Evolutionary conservation across 2,113 vertebrate species (phyloP).

Genomic region (Sinocyclocheilus maitianheensis): DNA sequence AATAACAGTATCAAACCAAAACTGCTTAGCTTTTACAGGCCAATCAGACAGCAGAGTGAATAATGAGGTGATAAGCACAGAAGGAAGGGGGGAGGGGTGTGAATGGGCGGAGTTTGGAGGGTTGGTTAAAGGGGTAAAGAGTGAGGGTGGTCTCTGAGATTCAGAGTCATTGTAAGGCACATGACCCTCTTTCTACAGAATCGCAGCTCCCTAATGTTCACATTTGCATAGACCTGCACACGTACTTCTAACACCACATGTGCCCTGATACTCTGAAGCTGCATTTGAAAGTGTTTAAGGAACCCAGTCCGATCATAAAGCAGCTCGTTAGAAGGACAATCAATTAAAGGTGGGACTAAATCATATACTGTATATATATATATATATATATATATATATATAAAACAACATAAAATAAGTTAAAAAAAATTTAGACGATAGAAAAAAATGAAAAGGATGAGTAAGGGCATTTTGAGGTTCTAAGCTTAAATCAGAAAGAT

Average conservation of each 20-base stretch:
- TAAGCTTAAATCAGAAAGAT: slow-evolving; percentile 29
- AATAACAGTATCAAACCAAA: slow-evolving; percentile 20
- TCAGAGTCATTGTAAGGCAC: slow-evolving; percentile 57
- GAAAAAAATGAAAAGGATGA: slow-evolving; percentile 43
- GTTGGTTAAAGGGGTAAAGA: slow-evolving; percentile 67
- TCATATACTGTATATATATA: background rate
- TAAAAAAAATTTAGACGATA: slow-evolving; percentile 9
- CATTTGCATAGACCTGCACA: background rate
- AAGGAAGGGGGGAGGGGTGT: slow-evolving; percentile 67
- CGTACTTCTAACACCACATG: slow-evolving; percentile 17
- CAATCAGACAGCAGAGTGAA: slow-evolving; percentile 89
- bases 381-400: background rate
- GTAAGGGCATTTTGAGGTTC: slow-evolving; percentile 50
- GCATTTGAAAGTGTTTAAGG: slow-evolving; percentile 47
- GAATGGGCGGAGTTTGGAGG: slow-evolving; percentile 65
- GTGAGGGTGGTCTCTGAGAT: slow-evolving; percentile 49
- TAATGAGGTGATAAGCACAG: slow-evolving; percentile 80
- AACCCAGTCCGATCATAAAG: slow-evolving; percentile 54
- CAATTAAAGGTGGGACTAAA: slow-evolving; percentile 50
- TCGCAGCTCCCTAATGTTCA: background rate
- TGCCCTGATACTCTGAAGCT: slow-evolving; percentile 53
- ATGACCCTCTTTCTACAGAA: slow-evolving; percentile 44
- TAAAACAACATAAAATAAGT: slow-evolving; percentile 10
- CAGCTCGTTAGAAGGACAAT: slow-evolving; percentile 38
- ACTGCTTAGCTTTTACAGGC: slow-evolving; percentile 90